phyloP scores from a whole-genome alignment of 2,113 vertebrate species.

The Zosterops lateralis region DNA sequence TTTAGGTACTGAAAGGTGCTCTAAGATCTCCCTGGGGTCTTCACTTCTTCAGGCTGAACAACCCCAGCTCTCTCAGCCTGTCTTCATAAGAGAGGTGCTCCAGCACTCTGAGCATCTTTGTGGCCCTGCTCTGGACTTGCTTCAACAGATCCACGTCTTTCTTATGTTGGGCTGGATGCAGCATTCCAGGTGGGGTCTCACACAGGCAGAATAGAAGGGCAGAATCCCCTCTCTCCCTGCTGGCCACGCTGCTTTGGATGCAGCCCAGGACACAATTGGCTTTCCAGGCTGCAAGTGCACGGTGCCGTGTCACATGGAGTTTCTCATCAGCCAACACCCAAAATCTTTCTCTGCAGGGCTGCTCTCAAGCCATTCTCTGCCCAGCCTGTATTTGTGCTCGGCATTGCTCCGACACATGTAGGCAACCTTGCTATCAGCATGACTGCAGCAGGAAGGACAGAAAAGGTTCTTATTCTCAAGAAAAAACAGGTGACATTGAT shows the following conservation, averaged over 20 bases:
- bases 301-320: fast-evolving
- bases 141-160: neutral
- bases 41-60: neutral
- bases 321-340: neutral
- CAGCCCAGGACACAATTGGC: neutral
- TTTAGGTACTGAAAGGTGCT: neutral
- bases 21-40: neutral
- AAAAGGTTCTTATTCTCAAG: neutral
- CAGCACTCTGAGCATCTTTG: neutral
- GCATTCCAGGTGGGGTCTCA: neutral
- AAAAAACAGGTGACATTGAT: neutral
- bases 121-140: neutral
- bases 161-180: neutral
- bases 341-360: neutral
- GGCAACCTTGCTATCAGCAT: neutral
- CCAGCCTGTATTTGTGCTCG: neutral
- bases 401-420: neutral
- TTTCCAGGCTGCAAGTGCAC: fast-evolving
- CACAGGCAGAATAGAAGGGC: neutral
- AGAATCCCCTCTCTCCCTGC: neutral
- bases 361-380: neutral
- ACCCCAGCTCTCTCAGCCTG: neutral
- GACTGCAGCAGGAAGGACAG: neutral
- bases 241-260: neutral
- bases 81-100: neutral